phyloP scores from a whole-genome alignment of 2,888 invertebrate genomes.

The Trissolcus brochymenae region DNA sequence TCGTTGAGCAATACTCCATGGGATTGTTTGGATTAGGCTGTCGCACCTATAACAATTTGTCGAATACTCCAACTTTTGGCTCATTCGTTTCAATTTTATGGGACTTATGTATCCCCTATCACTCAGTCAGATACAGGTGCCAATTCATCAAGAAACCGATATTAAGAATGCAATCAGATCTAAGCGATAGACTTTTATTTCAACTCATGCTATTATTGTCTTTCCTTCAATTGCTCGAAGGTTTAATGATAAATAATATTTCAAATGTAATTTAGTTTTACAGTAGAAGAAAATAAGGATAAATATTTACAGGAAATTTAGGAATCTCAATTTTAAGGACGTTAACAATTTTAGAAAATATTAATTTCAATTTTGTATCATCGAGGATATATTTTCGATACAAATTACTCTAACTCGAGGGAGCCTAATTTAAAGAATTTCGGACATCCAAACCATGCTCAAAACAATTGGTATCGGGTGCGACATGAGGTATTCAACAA shows the following conservation, averaged over 20 bases:
- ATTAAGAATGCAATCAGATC: slow-evolving; percentile 16
- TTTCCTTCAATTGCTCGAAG: too few species aligned
- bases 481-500: slow-evolving; percentile 74
- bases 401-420: neutral
- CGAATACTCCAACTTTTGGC: slow-evolving; percentile 74
- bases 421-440: slow-evolving; percentile 31
- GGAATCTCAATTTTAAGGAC: too few species aligned
- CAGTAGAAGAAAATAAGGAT: neutral
- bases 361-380: neutral
- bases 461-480: slow-evolving; percentile 60
- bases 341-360: neutral
- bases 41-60: slow-evolving; percentile 77
- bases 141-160: neutral
- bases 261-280: neutral
- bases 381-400: neutral
- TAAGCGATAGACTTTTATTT: slow-evolving; percentile 21
- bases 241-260: neutral
- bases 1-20: slow-evolving; percentile 90
- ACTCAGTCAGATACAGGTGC: neutral
- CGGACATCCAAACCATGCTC: slow-evolving; percentile 61
- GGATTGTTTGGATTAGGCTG: slow-evolving; percentile 91
- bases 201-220: slow-evolving; percentile 24
- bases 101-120: neutral
- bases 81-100: neutral
- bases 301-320: neutral